Evolutionary conservation across 2,797 vertebrate genomes (phyloP).

Genomic region (Hoplostethus atlanticus): DNA sequence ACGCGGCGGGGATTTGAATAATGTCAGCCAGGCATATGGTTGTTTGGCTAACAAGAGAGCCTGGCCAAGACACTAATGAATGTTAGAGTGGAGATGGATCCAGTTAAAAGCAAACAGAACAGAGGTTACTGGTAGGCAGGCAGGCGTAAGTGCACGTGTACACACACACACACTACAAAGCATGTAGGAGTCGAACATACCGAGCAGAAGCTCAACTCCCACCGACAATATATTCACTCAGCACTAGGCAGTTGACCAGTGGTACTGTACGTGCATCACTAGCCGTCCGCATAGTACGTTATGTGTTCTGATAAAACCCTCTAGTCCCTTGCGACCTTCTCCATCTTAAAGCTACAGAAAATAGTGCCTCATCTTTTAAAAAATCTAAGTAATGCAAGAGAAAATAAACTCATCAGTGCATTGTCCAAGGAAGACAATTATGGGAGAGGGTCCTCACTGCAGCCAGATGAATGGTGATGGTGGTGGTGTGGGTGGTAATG

Average conservation of each 20-base stretch:
- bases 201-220: conserved; percentile 29
- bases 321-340: not conserved
- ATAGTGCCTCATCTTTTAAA: too few relatives aligned
- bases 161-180: conserved; percentile 15
- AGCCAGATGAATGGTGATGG: too few relatives aligned
- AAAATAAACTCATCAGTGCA: too few relatives aligned
- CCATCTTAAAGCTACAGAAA: not conserved
- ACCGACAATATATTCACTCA: not conserved
- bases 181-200: conserved; percentile 35
- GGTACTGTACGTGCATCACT: not conserved
- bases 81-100: conserved; percentile 54
- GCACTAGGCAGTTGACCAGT: not conserved
- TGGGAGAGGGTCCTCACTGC: too few relatives aligned
- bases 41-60: conserved; percentile 73
- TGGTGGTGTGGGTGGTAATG: too few relatives aligned
- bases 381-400: too few relatives aligned
- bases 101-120: conserved; percentile 62
- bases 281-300: not conserved
- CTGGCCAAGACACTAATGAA: conserved; percentile 71
- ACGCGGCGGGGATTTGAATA: conserved; percentile 70
- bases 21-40: conserved; percentile 59
- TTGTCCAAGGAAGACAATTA: too few relatives aligned
- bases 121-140: conserved; percentile 44
- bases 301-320: conserved; percentile 1
- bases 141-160: not conserved